Percentiles rank a stretch among this genome's conserved stretches.
Conservation (phyloP, 2,888 invertebrate genomes). For the Poecilus cupreus region DNA sequence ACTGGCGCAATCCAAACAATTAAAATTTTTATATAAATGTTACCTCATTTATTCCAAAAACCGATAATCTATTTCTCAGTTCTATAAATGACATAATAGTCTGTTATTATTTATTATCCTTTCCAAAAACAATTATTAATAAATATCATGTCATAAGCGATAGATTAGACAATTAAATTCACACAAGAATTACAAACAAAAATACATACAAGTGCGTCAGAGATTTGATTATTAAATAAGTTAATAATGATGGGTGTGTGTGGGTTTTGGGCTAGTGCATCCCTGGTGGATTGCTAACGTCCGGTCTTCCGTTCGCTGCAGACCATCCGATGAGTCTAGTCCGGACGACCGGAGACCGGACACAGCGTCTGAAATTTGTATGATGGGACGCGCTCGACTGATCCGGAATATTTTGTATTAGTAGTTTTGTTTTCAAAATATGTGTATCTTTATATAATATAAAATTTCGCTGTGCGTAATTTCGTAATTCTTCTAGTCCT, state of each 20-base stretch:
- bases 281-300: slow-evolving; percentile 18
- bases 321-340: not conserved
- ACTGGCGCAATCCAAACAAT: not conserved
- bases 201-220: too few relatives aligned
- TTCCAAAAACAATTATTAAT: not conserved
- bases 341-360: not conserved
- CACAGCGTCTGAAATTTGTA: slow-evolving; percentile 11
- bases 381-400: slow-evolving; percentile 1
- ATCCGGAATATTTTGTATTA: slow-evolving; percentile 17
- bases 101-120: not conserved
- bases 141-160: not conserved
- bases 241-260: not conserved
- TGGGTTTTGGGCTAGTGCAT: not conserved
- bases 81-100: not conserved
- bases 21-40: not conserved
- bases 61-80: not conserved
- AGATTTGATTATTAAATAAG: not conserved
- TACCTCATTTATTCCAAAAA: not conserved
- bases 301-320: slow-evolving; percentile 48
- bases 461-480: too few relatives aligned
- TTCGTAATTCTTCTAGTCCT: too few relatives aligned
- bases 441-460: too few relatives aligned
- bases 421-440: not conserved
- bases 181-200: too few relatives aligned
- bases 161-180: too few relatives aligned